phyloP scores from a whole-genome alignment of 2,113 vertebrate genomes.

The Fregetta grallaria region DNA sequence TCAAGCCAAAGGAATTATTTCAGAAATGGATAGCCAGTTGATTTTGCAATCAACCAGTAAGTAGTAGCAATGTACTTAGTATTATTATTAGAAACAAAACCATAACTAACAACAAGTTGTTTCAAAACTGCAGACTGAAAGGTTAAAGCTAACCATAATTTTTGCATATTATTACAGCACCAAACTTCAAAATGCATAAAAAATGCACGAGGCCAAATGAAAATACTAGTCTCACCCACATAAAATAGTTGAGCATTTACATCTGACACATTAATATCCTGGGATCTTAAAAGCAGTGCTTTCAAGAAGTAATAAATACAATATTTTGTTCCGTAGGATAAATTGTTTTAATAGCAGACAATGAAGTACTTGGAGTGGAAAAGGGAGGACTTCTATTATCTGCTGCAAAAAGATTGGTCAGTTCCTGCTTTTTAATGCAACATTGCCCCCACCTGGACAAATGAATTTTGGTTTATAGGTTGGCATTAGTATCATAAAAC shows the following conservation, averaged over 20 bases:
- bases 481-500: fast-evolving
- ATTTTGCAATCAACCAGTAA: slow-evolving; percentile 53
- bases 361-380: not conserved
- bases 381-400: not conserved
- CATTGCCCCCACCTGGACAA: slow-evolving; percentile 63
- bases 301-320: slow-evolving; percentile 31
- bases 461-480: not conserved
- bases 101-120: slow-evolving; percentile 40
- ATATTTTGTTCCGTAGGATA: not conserved
- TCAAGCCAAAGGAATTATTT: slow-evolving; percentile 28
- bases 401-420: not conserved
- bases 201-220: not conserved
- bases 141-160: slow-evolving; percentile 38
- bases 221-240: slow-evolving; percentile 19
- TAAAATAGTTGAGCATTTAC: slow-evolving; percentile 5
- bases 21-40: slow-evolving; percentile 26
- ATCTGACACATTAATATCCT: slow-evolving; percentile 54
- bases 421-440: slow-evolving; percentile 35
- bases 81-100: slow-evolving; percentile 61
- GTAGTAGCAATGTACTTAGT: not conserved
- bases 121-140: slow-evolving; percentile 58
- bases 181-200: slow-evolving; percentile 40
- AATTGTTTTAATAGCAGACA: slow-evolving; percentile 6
- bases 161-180: slow-evolving; percentile 51
- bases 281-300: slow-evolving; percentile 4